Base-by-base conservation (phyloP, 2,113 vertebrate genomes). In the Cephalopholis sonnerati region DNA sequence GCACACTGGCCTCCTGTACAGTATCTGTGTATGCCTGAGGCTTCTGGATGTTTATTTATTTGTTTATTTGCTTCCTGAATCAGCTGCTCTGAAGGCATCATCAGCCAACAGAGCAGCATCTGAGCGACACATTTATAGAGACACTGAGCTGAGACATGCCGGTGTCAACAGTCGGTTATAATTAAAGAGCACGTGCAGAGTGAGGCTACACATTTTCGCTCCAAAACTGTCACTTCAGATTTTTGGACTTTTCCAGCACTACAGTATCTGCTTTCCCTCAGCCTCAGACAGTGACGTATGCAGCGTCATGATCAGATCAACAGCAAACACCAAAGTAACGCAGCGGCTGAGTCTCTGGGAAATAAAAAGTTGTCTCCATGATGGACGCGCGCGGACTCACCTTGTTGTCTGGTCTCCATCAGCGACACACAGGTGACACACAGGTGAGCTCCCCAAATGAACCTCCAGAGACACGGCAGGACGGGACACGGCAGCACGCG, bases 381-480 rank as follows among this genome's bases (percentile, higher is more conserved):
- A 10, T 25, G 6, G 36, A 18, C 3, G 22, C 9, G n/a, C 44
- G 5, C 18, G 0, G 44, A 69, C 94, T 93, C 85, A 96, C 95
- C 95, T 91, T 94, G 95, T 81, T 95, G 94, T 78, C 89, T 91
- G 67, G 88, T 92, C 85, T 96, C 95, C 95, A 96, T 96, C 62
- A 55, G 73, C 6, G 41, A 65, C 84, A 8, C n/a, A n/a, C n/a
- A n/a, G n/a, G n/a, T n/a, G n/a, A n/a, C n/a, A n/a, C n/a, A n/a
- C 58, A 80, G 79, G 63, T 84, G 63, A 82, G 15, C 58, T 84
- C 67, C 79, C 25, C 41, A 17, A 39, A 39, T 9, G 6, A 13
- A 39, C 44, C 84, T 61, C 53, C 74, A 8, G 69, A 68, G 6
- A 41, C 5, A 41, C 17, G 12, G 9, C 10, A 13, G 44, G 70